Evolutionary conservation across 2,113 vertebrate genomes (phyloP).

Genomic region (Odontesthes bonariensis): DNA sequence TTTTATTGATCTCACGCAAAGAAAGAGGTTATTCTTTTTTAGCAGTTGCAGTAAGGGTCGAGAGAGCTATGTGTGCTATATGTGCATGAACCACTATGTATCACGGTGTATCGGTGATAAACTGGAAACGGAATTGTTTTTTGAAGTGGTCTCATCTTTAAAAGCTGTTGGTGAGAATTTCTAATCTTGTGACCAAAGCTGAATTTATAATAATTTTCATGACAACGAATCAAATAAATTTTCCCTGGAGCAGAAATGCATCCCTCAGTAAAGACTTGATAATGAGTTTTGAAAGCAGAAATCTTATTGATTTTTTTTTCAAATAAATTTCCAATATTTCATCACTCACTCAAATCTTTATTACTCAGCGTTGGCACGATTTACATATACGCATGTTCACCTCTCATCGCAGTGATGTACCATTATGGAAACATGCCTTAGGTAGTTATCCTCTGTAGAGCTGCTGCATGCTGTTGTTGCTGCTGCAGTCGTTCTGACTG

Average conservation of each 20-base stretch:
- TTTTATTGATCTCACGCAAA: too few species aligned
- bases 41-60: too few species aligned
- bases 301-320: too few species aligned
- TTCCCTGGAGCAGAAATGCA: background rate
- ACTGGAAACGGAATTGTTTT: too few species aligned
- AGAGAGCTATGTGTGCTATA: background rate
- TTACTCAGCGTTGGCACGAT: background rate
- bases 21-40: too few species aligned
- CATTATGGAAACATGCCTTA: background rate
- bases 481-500: constrained; percentile 19
- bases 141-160: too few species aligned
- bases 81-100: background rate
- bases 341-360: background rate
- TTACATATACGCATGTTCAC: background rate
- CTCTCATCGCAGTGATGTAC: background rate
- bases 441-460: background rate
- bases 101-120: background rate
- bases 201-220: background rate
- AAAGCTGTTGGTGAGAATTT: too few species aligned
- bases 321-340: background rate
- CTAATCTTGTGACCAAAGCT: background rate
- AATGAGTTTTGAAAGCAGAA: too few species aligned
- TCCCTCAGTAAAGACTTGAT: background rate
- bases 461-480: constrained; percentile 20
- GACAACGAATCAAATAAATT: background rate